Conservation (phyloP, 2,113 vertebrate genomes). For the Malaclemys terrapin region DNA sequence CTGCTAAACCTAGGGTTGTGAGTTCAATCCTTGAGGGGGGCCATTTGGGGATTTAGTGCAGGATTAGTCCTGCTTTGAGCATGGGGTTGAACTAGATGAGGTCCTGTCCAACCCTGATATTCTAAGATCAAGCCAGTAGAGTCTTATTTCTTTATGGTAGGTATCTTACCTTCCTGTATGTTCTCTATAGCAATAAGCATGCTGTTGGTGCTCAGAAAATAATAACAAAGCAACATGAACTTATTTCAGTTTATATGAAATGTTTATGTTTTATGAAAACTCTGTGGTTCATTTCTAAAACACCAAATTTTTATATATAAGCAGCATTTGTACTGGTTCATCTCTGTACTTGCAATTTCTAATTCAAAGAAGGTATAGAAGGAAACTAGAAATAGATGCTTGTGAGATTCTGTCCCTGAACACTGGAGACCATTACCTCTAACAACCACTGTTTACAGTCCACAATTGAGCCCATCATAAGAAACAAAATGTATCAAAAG, state of each 20-base stretch:
- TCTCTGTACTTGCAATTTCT: fast-evolving
- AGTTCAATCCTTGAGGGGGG: too few species aligned
- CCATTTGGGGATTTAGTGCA: too few species aligned
- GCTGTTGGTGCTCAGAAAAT: background rate
- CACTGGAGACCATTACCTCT: background rate
- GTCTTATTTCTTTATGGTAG: background rate
- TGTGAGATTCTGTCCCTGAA: background rate
- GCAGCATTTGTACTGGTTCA: background rate
- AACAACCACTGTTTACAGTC: background rate
- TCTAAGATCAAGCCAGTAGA: background rate
- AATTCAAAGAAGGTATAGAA: background rate
- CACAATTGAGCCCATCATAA: background rate
- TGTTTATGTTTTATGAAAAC: background rate
- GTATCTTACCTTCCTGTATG: background rate
- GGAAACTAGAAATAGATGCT: background rate
- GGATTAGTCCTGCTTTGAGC: too few species aligned
- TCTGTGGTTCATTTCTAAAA: background rate
- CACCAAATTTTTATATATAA: background rate
- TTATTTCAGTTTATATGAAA: background rate
- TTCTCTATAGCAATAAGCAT: background rate
- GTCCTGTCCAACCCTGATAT: too few species aligned
- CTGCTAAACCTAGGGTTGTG: too few species aligned
- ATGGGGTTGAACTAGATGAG: too few species aligned
- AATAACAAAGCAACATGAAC: background rate
- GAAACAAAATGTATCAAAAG: background rate